These are phyloP conservation scores for Prionace glauca DNA, from an alignment of 2,797 vertebrate species.

Conservation along the genomic window DNA sequence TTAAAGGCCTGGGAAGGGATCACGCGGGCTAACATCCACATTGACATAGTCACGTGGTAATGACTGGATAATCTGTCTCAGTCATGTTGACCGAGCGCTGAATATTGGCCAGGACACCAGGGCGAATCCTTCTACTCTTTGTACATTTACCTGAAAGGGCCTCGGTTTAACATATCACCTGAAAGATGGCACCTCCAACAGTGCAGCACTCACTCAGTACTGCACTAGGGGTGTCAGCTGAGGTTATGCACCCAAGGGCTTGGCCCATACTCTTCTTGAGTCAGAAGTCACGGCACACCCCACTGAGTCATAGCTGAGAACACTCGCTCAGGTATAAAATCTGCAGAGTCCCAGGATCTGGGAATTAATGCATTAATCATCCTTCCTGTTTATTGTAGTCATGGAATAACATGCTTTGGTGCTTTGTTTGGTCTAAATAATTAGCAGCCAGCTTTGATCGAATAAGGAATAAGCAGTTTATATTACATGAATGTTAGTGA, in stretches of 20 bases:
- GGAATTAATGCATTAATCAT: not conserved
- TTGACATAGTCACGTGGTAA: not conserved
- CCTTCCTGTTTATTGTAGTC: not conserved
- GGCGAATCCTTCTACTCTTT: not conserved
- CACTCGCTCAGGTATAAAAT: not conserved
- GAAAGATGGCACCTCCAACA: not conserved
- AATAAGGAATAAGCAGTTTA: not conserved
- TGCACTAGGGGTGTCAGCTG: not conserved
- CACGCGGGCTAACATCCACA: not conserved
- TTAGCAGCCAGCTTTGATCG: not conserved
- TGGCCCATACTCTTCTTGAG: not conserved
- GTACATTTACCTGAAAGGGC: not conserved
- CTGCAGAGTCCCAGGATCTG: not conserved
- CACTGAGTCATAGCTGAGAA: not conserved
- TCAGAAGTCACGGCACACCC: not conserved
- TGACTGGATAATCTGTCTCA: not conserved
- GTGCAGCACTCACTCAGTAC: not conserved
- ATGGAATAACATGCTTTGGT: not conserved
- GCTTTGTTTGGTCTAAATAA: not conserved
- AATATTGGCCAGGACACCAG: not conserved
- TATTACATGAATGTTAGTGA: not conserved
- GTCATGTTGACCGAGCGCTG: not conserved
- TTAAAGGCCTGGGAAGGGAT: not conserved
- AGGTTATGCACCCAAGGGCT: not conserved
- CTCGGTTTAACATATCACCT: not conserved